These are phyloP conservation scores for Abscondita cerata DNA, from an alignment of 2,888 invertebrate genomes.

Conservation along the genomic window DNA sequence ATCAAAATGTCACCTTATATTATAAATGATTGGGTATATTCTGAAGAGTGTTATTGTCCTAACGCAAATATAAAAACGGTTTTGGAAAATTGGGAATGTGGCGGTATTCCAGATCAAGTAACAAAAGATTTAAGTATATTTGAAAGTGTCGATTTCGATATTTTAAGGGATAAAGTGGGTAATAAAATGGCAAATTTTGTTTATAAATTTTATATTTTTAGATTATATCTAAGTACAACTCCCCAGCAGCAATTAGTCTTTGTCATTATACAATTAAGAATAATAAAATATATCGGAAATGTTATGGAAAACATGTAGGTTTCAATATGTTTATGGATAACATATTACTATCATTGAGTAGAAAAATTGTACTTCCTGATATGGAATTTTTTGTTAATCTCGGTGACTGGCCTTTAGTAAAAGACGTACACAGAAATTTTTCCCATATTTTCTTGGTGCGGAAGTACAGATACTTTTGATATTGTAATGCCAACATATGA, in stretches of 20 bases:
- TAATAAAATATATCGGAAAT: conserved; percentile 84
- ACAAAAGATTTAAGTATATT: conserved; percentile 74
- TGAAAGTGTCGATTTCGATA: conserved; percentile 72
- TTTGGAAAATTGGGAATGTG: conserved; percentile 72
- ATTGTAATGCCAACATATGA: conserved; percentile 96
- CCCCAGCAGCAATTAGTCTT: conserved; percentile 82
- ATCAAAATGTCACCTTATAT: conserved; percentile 72
- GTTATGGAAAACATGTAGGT: conserved; percentile 93
- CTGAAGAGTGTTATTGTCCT: conserved; percentile 89
- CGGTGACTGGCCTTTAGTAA: conserved; percentile 93
- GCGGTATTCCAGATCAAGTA: conserved; percentile 71
- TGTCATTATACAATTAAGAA: conserved; percentile 88
- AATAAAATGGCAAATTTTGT: background rate
- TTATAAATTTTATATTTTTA: conserved; percentile 24
- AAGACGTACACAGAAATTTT: conserved; percentile 61
- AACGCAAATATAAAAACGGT: conserved; percentile 67
- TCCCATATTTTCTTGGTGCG: conserved; percentile 97
- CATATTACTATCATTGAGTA: conserved; percentile 78
- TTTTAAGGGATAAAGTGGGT: conserved; percentile 60
- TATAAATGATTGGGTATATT: conserved; percentile 71
- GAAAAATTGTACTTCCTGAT: conserved; percentile 85
- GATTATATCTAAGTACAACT: conserved; percentile 72
- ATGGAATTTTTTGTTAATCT: conserved; percentile 90
- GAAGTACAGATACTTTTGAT: conserved; percentile 83
- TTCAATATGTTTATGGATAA: conserved; percentile 96